phyloP scores from a whole-genome alignment of 2,113 vertebrate genomes.

The Hyperoodon ampullatus region DNA sequence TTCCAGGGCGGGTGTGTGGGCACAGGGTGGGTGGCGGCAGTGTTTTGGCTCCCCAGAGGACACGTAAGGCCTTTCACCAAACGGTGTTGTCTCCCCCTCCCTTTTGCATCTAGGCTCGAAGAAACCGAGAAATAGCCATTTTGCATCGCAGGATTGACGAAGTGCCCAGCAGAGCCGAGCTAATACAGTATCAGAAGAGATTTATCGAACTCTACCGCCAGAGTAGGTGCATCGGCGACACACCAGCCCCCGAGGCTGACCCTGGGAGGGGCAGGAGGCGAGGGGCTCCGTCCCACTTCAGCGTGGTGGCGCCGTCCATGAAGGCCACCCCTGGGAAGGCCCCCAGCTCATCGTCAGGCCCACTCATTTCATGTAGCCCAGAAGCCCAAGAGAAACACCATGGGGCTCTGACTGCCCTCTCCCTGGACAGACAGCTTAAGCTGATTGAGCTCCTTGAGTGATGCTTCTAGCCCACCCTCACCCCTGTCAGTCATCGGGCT shows the following conservation, averaged over 20 bases:
- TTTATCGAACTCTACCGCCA: slow-evolving; percentile 99
- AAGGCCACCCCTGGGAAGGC: not conserved
- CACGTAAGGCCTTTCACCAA: not conserved
- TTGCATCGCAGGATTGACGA: slow-evolving; percentile 98
- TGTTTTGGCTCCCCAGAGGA: not conserved
- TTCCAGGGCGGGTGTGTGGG: not conserved
- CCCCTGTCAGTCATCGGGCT: not conserved
- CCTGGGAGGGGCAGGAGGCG: not conserved
- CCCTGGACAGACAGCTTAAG: not conserved
- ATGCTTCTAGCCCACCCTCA: not conserved
- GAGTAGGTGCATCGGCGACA: slow-evolving; percentile 87
- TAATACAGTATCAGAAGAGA: slow-evolving; percentile 99
- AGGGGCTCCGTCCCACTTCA: slow-evolving; percentile 19
- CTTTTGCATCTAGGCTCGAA: slow-evolving; percentile 90
- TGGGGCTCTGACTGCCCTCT: not conserved
- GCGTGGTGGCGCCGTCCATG: not conserved
- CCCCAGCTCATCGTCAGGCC: not conserved
- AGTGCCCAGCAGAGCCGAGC: slow-evolving; percentile 96
- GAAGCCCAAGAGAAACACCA: rapidly evolving
- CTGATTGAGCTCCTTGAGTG: not conserved
- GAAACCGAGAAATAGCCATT: slow-evolving; percentile 97
- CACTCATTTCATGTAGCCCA: not conserved
- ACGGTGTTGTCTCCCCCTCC: not conserved
- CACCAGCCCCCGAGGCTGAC: slow-evolving; percentile 47
- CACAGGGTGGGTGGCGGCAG: not conserved